Conservation (phyloP, 2,113 vertebrate species). For the Seriola dumerili region DNA sequence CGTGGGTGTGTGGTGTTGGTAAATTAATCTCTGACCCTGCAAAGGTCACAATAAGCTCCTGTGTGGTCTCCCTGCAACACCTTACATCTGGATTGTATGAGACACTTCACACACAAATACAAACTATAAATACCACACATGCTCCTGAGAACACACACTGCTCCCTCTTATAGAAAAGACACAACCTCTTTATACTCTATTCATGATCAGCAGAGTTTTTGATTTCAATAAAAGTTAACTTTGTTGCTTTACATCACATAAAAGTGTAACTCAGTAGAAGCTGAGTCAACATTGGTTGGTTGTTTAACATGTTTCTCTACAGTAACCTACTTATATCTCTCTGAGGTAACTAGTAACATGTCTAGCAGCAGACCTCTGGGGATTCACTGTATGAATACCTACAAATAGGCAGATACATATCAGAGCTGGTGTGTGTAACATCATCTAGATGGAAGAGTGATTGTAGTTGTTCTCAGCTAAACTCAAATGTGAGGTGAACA, state of each 20-base stretch:
- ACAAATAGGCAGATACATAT: no score
- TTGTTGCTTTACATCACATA: neutral
- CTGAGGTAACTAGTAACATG: neutral
- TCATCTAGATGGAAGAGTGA: no score
- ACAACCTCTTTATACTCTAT: no score
- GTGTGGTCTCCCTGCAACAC: constrained; percentile 59
- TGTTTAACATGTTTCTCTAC: neutral
- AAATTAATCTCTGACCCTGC: constrained; percentile 3
- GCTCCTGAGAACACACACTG: neutral
- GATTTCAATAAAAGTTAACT: neutral
- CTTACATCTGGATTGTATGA: constrained; percentile 63
- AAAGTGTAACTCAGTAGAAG: neutral
- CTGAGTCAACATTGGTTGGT: neutral
- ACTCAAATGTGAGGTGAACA: no score
- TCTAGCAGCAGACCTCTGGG: neutral
- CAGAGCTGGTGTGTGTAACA: no score
- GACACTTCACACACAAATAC: constrained; percentile 31
- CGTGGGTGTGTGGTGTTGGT: neutral
- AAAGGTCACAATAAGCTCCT: constrained; percentile 43
- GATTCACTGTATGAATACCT: no score
- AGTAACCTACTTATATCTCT: neutral
- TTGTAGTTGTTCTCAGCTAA: no score
- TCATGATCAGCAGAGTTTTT: neutral
- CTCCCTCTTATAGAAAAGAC: neutral
- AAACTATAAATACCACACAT: constrained; percentile 35